Evolutionary conservation across 2,113 vertebrate species (phyloP).

Genomic region (Phoxinus phoxinus): DNA sequence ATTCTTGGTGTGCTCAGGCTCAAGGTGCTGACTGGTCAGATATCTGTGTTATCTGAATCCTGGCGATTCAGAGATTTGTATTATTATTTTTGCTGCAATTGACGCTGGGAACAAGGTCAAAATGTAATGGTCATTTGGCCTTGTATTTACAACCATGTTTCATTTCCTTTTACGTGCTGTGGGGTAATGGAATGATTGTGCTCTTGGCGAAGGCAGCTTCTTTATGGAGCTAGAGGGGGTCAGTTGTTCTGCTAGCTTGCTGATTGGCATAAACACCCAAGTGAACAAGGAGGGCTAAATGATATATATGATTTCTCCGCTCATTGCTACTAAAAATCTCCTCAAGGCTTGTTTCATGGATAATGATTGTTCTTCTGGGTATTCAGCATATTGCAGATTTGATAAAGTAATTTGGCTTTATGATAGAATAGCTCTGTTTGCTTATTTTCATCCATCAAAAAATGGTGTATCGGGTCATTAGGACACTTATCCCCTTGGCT

Average conservation of each 20-base stretch:
- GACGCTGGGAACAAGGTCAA: not conserved
- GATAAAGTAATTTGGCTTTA: not conserved
- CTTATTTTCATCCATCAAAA: not conserved
- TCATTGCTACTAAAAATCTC: not conserved
- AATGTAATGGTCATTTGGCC: not conserved
- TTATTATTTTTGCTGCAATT: not conserved
- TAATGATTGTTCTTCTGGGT: not conserved
- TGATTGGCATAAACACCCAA: not conserved
- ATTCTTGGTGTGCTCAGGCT: not conserved
- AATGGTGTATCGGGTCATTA: conserved; percentile 3
- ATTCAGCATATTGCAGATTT: not conserved
- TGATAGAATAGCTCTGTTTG: not conserved
- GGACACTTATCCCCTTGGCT: conserved; percentile 8
- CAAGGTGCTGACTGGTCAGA: not conserved
- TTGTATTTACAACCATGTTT: not conserved
- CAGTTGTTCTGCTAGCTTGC: conserved; percentile 1
- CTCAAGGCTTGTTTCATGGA: not conserved
- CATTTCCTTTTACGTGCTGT: not conserved
- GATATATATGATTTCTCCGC: not conserved
- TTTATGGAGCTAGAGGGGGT: not conserved
- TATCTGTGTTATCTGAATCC: not conserved
- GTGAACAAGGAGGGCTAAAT: not conserved
- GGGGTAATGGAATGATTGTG: not conserved
- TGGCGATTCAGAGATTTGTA: not conserved
- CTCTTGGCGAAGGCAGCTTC: not conserved